A percentile compares a stretch with the other conserved stretches of the same genome.
Conservation (phyloP, 2,113 vertebrate species). For the Lagopus muta region DNA sequence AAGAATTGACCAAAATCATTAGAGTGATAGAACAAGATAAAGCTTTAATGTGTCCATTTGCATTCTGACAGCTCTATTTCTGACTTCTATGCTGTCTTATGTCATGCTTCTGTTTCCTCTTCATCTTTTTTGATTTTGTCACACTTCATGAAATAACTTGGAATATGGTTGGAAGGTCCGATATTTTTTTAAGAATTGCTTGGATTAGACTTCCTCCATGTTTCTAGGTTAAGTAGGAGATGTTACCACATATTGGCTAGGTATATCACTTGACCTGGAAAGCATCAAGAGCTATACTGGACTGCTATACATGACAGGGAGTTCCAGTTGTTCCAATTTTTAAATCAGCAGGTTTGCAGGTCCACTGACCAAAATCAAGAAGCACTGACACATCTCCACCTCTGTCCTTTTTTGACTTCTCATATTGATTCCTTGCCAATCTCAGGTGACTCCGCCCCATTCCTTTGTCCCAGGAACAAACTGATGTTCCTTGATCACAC, state of each 20-base stretch:
- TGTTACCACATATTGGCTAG: not conserved
- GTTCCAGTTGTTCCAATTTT: not conserved
- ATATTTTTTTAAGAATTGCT: not conserved
- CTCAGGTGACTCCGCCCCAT: not conserved
- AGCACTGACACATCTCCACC: not conserved
- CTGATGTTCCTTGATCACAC: not conserved
- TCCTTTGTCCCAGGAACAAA: not conserved
- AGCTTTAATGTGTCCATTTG: not conserved
- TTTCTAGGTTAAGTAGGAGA: not conserved
- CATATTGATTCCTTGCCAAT: not conserved
- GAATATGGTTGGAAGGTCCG: not conserved
- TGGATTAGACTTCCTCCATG: not conserved
- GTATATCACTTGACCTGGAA: not conserved
- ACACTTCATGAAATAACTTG: not conserved
- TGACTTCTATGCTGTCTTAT: not conserved
- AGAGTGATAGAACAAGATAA: not conserved
- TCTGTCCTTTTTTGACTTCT: not conserved
- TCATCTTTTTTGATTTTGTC: conserved; percentile 9
- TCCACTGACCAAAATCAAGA: not conserved
- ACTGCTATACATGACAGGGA: not conserved
- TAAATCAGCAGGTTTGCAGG: not conserved
- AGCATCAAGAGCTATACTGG: not conserved
- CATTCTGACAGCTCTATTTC: not conserved
- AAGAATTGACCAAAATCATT: not conserved
- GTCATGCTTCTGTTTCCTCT: not conserved